Base-by-base conservation (phyloP, 1,140 invertebrate genomes). In the Trichogramma pretiosum region DNA sequence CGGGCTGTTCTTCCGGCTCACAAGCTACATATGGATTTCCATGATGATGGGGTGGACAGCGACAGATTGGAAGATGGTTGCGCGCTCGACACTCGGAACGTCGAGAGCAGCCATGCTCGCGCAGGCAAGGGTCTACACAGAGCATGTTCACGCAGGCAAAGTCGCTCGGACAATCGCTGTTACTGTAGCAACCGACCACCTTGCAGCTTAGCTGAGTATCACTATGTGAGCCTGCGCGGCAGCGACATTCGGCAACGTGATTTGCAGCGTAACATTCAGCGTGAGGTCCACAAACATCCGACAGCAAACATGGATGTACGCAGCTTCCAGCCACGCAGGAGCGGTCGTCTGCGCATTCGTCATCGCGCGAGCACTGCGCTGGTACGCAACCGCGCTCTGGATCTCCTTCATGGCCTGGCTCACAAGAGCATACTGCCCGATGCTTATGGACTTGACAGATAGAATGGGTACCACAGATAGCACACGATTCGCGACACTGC, bases 1-100 rank as follows among this genome's bases (percentile, higher is more conserved):
- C 84, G 1, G 85, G 82, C 57, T 80, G 76, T 17, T 76, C 73
- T 67, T 85, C 77, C 1, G 74, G 74, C 50, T 76, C 75, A 59
- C 89, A 93, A 55, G 83, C 80, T 3, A 89, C 74, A 51, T 87
- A 88, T 2, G 89, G 87, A 65, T 91, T 89, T 14, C 90, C 89
- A 9, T 74, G 66, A 49, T 75, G 79, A 41, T 76, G 81, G 61
- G 55, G 70, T 17, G 84, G 82, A 63, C 90, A 95, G 60, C 85
- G 81, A 58, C 91, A 95, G 2, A 87, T 73, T 0, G 89, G 78
- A 33, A 88, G 68, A 56, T 93, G 89, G 58, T 91, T 87, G 54
- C 84, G 76, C 2, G 88, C 82, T 14, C 79, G 71, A 59, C 90
- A 94, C 60, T 88, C 79, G 1, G 89, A 86, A 38, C 80, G 68